phyloP scores from a whole-genome alignment of 92 coral and sea anemone species.

The Heteractis magnifica region DNA sequence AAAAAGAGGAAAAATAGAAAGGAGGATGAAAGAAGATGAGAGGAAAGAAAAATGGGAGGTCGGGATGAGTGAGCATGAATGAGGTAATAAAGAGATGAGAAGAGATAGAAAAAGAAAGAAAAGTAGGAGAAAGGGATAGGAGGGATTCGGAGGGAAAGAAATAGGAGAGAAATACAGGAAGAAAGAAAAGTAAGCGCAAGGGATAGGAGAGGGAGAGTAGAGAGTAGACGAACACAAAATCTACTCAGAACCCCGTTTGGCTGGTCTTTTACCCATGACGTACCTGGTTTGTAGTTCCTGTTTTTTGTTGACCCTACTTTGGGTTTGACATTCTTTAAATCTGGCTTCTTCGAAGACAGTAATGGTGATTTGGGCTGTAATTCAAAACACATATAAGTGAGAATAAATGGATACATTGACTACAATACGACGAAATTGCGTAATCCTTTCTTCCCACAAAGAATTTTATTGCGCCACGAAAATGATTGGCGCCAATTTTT shows the following conservation, averaged over 20 bases:
- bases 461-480: neutral
- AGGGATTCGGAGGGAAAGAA: too few relatives aligned
- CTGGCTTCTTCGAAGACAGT: conserved; percentile 29
- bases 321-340: conserved; percentile 41
- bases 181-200: too few relatives aligned
- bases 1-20: too few relatives aligned
- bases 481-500: too few relatives aligned
- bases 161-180: too few relatives aligned
- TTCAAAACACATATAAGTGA: neutral
- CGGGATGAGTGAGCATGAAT: too few relatives aligned
- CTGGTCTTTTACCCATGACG: neutral
- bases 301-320: conserved; percentile 54
- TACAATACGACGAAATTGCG: neutral
- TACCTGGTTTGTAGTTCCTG: conserved; percentile 55
- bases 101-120: neutral
- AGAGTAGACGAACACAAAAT: too few relatives aligned
- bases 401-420: neutral
- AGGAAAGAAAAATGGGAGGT: neutral
- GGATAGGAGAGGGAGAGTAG: too few relatives aligned
- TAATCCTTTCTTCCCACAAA: neutral
- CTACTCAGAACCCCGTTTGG: neutral
- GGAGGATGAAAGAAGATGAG: neutral
- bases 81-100: too few relatives aligned
- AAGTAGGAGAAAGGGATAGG: too few relatives aligned
- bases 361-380: conserved; percentile 24